phyloP scores from a whole-genome alignment of 1,140 invertebrate species.

The Drosophila lacertosa region DNA sequence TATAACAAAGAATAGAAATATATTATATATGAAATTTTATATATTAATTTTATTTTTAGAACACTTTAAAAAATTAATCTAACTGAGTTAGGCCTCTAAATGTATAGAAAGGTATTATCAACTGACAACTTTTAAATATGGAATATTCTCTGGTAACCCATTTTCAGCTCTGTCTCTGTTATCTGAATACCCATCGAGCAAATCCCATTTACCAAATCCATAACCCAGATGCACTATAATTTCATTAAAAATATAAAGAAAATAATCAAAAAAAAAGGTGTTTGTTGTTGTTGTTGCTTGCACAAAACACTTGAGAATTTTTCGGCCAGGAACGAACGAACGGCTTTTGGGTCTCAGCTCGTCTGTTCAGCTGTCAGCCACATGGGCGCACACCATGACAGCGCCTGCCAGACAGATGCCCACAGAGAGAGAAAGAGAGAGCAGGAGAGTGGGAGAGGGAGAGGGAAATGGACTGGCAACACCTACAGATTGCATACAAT shows the following conservation, averaged over 20 bases:
- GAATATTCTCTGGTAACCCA: not conserved
- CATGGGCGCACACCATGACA: constrained; percentile 18
- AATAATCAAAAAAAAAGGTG: not conserved
- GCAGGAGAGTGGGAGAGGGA: not conserved
- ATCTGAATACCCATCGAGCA: constrained; percentile 2
- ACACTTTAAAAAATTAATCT: no score
- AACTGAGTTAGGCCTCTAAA: no score
- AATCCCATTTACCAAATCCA: constrained; percentile 2
- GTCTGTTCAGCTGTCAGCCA: constrained; percentile 38
- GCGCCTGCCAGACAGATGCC: not conserved
- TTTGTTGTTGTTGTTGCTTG: not conserved
- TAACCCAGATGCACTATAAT: constrained; percentile 30
- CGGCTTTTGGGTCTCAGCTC: constrained; percentile 8
- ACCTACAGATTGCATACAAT: constrained; percentile 76
- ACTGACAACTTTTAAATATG: no score
- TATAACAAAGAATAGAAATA: no score
- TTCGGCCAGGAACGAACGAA: constrained; percentile 20
- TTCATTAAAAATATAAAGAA: constrained; percentile 21
- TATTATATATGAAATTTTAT: no score
- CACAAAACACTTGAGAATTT: constrained; percentile 33
- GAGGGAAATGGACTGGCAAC: constrained; percentile 35
- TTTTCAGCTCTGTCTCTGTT: constrained; percentile 6
- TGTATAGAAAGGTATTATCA: no score
- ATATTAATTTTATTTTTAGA: no score
- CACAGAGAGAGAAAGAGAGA: not conserved